phyloP scores from a whole-genome alignment of 2,797 vertebrate genomes.

The Salmo trutta region DNA sequence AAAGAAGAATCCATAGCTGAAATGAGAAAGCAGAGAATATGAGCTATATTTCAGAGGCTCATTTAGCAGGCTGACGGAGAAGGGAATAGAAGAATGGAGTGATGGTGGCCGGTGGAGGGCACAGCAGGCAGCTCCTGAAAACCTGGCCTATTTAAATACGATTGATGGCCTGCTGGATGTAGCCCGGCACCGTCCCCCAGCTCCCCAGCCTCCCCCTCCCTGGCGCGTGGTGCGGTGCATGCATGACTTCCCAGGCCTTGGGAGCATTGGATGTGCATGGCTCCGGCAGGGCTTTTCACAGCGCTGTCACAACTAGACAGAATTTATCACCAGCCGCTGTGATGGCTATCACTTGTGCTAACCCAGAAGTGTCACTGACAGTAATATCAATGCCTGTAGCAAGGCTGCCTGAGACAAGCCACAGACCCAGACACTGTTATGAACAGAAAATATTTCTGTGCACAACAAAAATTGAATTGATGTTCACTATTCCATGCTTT shows the following conservation, averaged over 20 bases:
- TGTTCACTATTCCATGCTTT: slow-evolving; percentile 51
- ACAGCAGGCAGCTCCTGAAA: slow-evolving; percentile 53
- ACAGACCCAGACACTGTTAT: slow-evolving; percentile 30
- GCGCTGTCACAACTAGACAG: slow-evolving; percentile 38
- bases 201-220: background rate
- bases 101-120: slow-evolving; percentile 57
- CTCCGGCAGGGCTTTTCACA: slow-evolving; percentile 24
- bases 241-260: slow-evolving; percentile 37
- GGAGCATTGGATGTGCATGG: background rate
- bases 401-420: slow-evolving; percentile 39
- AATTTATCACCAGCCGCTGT: slow-evolving; percentile 59
- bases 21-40: background rate
- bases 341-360: slow-evolving; percentile 66
- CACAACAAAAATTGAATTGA: slow-evolving; percentile 64
- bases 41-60: slow-evolving; percentile 38
- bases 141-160: slow-evolving; percentile 75
- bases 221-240: slow-evolving; percentile 4
- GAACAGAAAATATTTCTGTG: slow-evolving; percentile 59
- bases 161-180: slow-evolving; percentile 74
- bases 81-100: slow-evolving; percentile 31
- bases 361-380: slow-evolving; percentile 71
- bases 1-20: slow-evolving; percentile 8
- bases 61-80: slow-evolving; percentile 31
- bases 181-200: slow-evolving; percentile 37
- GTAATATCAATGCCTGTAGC: slow-evolving; percentile 40